Base-by-base conservation (phyloP, 2,888 invertebrate species). In the Rhagonycha fulva region DNA sequence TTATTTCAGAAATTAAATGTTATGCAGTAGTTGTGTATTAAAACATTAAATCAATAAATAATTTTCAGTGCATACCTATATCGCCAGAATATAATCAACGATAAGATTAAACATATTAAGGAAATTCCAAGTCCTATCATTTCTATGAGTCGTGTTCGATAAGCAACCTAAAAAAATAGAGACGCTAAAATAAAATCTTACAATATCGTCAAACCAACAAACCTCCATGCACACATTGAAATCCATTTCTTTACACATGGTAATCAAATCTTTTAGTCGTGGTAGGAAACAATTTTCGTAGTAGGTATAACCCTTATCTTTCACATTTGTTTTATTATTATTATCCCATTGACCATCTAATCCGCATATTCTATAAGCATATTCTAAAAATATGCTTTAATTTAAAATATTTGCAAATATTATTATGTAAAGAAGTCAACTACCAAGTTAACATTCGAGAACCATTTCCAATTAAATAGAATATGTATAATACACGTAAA, bases 91-190 rank as follows among this genome's bases (percentile, higher is more conserved):
- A 98, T 96, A 70, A 92, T 88, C 68, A 98, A 89, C 0, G 97
- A 95, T 19, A 94, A 86, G 12, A 94, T 85, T 28, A 97, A 88
- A 0, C 95, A 93, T 12, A 95, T 85, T 5, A 96, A 89, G 0
- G 98, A 98, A 9, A 95, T 85, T 73, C 93, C 93, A 62, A 96
- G 91, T 1, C 98, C 98, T 23, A 94, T 91, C 79, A 94, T 92
- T 88, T 98, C 98, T 86, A 98, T 87, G 12, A 91, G 91, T 71
- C 95, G 89, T 0, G 95, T 95, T 5, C 90, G 90, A 80, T 91
- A 90, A 0, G 93, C 94, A 62, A 95, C 93, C 82, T 91, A 89
- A 69, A 94, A 89, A 28, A n/a, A 19, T 11, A 61, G 62, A 60
- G 28, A 12, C 7, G 11, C 10, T 70, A 62, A 68, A 62, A 23